A percentile compares a stretch with the other conserved stretches of the same genome.
These are phyloP conservation scores for Camptogramma bilineatum DNA, from an alignment of 2,888 invertebrate species.

Conservation along the genomic window DNA sequence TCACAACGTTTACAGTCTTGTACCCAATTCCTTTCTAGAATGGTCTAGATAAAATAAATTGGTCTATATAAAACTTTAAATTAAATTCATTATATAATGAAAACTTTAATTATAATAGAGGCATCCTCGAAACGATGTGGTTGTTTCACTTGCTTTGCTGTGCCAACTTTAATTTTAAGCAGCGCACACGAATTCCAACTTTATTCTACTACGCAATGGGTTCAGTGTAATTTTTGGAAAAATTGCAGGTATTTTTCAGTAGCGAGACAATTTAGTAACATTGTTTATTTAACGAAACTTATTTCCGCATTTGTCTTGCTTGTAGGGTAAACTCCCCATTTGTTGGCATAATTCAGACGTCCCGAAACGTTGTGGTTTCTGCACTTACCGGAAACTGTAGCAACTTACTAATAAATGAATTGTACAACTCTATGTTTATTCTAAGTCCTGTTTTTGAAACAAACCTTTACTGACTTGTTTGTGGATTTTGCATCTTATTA, in stretches of 20 bases:
- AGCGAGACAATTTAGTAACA: constrained; percentile 10
- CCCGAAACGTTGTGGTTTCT: constrained; percentile 18
- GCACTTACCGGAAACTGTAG: constrained; percentile 10
- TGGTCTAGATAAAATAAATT: too few relatives aligned
- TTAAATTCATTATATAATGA: too few relatives aligned
- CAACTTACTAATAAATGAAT: not conserved
- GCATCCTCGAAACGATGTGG: constrained; percentile 17
- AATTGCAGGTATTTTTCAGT: constrained; percentile 18
- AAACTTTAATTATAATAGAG: constrained; percentile 8
- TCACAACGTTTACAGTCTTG: too few relatives aligned
- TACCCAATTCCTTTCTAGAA: too few relatives aligned
- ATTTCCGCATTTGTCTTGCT: constrained; percentile 18
- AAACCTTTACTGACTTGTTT: not conserved
- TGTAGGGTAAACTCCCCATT: constrained; percentile 15
- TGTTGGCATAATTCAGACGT: constrained; percentile 24
- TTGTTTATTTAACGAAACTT: constrained; percentile 22
- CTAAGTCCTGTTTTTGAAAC: not conserved
- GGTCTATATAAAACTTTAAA: too few relatives aligned
- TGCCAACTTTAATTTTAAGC: constrained; percentile 11
- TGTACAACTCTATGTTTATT: not conserved
- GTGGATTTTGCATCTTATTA: constrained; percentile 13
- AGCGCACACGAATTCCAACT: not conserved
- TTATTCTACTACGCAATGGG: not conserved
- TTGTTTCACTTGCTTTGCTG: not conserved
- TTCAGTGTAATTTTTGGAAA: not conserved